Evolutionary conservation across 23 tunicate species (phyloP), one percentile per base, ranked within the genome.

Genomic region (Trididemnum clinides): DNA sequence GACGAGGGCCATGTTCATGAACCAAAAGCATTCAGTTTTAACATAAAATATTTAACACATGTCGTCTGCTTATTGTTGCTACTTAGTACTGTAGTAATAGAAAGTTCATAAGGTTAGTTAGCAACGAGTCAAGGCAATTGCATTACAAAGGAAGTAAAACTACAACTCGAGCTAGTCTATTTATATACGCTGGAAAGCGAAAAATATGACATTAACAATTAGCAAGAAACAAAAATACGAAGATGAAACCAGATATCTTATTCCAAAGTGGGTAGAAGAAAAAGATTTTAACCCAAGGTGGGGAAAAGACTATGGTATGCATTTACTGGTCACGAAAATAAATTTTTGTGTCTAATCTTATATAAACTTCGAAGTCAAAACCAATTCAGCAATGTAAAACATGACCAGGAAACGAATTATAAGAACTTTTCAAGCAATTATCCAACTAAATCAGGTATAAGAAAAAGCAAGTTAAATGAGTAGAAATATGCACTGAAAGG

Each of bases 371-470:
- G 32, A 34, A 57, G 33, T 20, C 84, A 57, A 26, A 26, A 57
- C 86, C 35, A 82, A 82, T 25, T 15, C 23, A 64, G 86, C 26
- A 34, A 82, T 64, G 29, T 64, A 62, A 82, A 82, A 82, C 77
- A 33, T 38, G 77, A 82, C 72, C 72, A 82, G 36, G 77, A 82
- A 82, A 64, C 77, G 5, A 82, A 82, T 59, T 62, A 82, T 39
- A 65, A 82, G 49, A 39, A 82, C 86, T 63, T 82, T 82, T 64
- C 57, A 64, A 38, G 6, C 86, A 37, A 82, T 38, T 82, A 82
- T 35, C 77, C 86, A 82, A 58, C 86, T 35, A 82, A 64, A 38
- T 82, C 77, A 58, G 71, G 58, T 2, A 50, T 57, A 80, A 36
- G 86, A 33, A 82, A 64, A 64, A 64, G 72, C 72, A 64, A 82